Base-by-base conservation (phyloP, 2,797 vertebrate species). In the Phataginus tricuspis region DNA sequence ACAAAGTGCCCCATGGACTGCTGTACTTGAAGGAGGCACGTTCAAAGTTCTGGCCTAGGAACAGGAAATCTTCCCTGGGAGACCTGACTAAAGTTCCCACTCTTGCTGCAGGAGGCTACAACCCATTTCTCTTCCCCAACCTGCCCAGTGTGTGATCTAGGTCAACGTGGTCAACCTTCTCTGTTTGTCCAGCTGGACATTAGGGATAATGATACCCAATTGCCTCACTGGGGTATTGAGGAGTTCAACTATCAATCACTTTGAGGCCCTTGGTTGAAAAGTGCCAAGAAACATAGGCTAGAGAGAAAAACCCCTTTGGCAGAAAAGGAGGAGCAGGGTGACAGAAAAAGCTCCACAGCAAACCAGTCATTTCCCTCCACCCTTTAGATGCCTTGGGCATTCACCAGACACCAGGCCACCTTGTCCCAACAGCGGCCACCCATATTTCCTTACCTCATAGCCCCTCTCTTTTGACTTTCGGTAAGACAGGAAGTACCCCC, bases 161-260 rank as follows among this genome's bases (percentile, higher is more conserved):
- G 91, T 92, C 94, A 95, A 14, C 0, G n/a, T 2, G 27, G 74
- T 9, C 86, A 63, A 90, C 29, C 53, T 95, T 53, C 59, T 84
- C 27, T 95, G 91, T 97, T 97, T 97, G 29, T 97, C 80, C 96
- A 96, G 96, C 91, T 95, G 97, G 69, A 91, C 37, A 2, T 51
- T 39, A 51, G 51, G 25, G 71, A 57, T 80, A 80, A 63, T 82
- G 84, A 90, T 87, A 93, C 51, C 55, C 29, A 59, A 69, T 49
- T 53, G 37, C 61, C 74, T 91, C 93, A 80, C 78, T 53, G 49
- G 78, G 45, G 42, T 37, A 51, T 71, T 0, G 7, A 75, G 66
- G 61, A 55, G 80, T 93, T 91, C 89, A 86, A 78, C 42, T 74
- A 75, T 83, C 66, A 64, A 80, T 93, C 93, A 66, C 59, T 68